These are phyloP conservation scores for Kryptolebias ocellatus DNA, from an alignment of 2,797 vertebrate genomes.

Conservation along the genomic window DNA sequence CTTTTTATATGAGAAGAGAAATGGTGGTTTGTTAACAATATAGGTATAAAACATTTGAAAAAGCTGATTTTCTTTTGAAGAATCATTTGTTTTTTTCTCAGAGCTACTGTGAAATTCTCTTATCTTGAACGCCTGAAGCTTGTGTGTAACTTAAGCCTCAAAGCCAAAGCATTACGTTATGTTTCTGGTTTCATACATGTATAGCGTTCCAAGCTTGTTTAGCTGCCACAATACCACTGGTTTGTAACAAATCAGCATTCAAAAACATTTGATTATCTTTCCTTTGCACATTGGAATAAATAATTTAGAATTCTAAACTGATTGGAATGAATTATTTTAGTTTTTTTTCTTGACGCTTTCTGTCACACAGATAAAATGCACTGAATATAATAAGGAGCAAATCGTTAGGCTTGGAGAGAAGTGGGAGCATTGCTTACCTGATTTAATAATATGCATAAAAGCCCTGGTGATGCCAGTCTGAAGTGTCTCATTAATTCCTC, in stretches of 20 bases:
- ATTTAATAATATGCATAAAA: slow-evolving; percentile 73
- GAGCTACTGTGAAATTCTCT: neutral
- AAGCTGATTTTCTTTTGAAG: neutral
- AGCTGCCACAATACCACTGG: slow-evolving; percentile 5
- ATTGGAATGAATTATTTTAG: slow-evolving; percentile 61
- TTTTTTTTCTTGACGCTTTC: slow-evolving; percentile 40
- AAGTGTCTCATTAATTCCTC: slow-evolving; percentile 80
- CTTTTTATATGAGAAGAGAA: too few species aligned
- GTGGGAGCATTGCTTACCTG: slow-evolving; percentile 57
- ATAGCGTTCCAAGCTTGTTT: slow-evolving; percentile 18
- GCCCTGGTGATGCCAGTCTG: slow-evolving; percentile 51
- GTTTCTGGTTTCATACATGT: slow-evolving; percentile 19
- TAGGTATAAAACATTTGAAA: too few species aligned
- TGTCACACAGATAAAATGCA: slow-evolving; percentile 43
- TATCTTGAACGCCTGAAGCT: neutral
- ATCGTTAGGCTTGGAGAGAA: slow-evolving; percentile 35
- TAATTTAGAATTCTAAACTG: slow-evolving; percentile 31
- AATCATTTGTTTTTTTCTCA: neutral
- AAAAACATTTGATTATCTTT: slow-evolving; percentile 67
- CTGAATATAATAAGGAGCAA: slow-evolving; percentile 39
- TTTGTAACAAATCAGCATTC: slow-evolving; percentile 47
- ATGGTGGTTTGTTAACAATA: too few species aligned
- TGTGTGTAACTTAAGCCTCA: neutral
- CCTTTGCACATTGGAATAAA: slow-evolving; percentile 35
- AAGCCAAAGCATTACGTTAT: slow-evolving; percentile 2